Evolutionary conservation across 2,797 vertebrate species (phyloP).

Genomic region (Sebastes matsubarae): DNA sequence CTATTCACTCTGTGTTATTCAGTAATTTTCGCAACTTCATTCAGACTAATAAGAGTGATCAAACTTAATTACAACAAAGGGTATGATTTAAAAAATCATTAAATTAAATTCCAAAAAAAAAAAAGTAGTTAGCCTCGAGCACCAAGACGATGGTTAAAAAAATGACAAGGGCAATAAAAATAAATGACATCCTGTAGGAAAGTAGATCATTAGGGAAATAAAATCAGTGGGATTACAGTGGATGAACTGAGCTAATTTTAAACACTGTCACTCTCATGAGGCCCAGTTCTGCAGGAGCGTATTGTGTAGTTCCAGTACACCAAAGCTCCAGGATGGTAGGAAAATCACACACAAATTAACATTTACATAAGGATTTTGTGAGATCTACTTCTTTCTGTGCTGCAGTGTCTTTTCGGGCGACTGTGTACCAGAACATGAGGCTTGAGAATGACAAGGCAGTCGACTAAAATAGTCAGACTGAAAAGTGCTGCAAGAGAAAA

Average conservation of each 20-base stretch:
- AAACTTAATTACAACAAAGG: neutral
- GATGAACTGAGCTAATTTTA: constrained; percentile 16
- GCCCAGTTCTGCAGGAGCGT: neutral
- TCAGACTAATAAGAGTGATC: neutral
- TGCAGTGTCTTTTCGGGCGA: neutral
- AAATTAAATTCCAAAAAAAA: neutral
- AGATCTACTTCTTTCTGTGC: neutral
- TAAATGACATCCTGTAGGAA: constrained; percentile 16
- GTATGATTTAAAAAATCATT: too few species aligned
- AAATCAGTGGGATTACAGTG: constrained; percentile 5
- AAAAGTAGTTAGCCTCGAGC: neutral
- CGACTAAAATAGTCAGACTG: neutral
- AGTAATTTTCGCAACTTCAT: neutral
- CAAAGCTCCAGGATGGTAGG: neutral
- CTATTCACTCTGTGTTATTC: neutral
- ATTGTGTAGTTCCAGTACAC: neutral
- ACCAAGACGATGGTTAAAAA: neutral
- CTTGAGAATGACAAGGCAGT: neutral
- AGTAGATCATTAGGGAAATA: constrained; percentile 19
- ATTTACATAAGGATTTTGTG: constrained; percentile 28
- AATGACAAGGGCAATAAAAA: constrained; percentile 24
- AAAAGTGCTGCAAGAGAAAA: neutral
- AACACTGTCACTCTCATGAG: neutral
- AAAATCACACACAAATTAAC: constrained; percentile 32
- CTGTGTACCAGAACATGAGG: neutral